phyloP scores from a whole-genome alignment of 2,888 invertebrate genomes.

The Lepidochrysops patricia region DNA sequence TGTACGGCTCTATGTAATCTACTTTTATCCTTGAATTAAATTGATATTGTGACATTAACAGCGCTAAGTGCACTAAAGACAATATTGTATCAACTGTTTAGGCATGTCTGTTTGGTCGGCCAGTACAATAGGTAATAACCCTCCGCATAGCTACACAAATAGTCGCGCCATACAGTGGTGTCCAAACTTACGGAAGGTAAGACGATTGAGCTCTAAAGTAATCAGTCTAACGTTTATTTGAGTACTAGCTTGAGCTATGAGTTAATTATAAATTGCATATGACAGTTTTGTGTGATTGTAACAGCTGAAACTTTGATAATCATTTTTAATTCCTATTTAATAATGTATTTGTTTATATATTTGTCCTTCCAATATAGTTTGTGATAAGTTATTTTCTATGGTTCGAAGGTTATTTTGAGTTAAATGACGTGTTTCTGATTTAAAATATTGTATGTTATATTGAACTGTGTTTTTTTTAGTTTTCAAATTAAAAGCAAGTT shows the following conservation, averaged over 20 bases:
- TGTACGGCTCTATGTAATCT: neutral
- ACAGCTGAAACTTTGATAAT: slow-evolving; percentile 9
- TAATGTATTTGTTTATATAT: neutral
- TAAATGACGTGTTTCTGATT: neutral
- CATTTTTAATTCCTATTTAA: neutral
- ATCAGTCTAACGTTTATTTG: neutral
- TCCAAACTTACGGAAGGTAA: slow-evolving; percentile 66
- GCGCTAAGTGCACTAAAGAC: slow-evolving; percentile 37
- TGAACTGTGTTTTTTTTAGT: neutral
- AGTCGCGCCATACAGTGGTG: slow-evolving; percentile 66
- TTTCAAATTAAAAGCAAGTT: slow-evolving; percentile 18
- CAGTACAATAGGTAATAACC: slow-evolving; percentile 75
- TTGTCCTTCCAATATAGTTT: neutral
- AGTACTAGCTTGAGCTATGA: slow-evolving; percentile 8
- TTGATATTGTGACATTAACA: neutral
- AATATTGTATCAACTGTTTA: slow-evolving; percentile 58
- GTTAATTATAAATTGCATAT: slow-evolving; percentile 3
- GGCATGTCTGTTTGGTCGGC: slow-evolving; percentile 84
- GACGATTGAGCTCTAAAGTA: slow-evolving; percentile 26
- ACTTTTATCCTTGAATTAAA: slow-evolving; percentile 10
- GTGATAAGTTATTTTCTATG: neutral
- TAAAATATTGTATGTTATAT: neutral
- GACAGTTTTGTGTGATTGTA: slow-evolving; percentile 2
- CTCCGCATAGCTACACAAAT: slow-evolving; percentile 54
- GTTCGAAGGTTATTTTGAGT: neutral